Evolutionary conservation across 1,140 invertebrate genomes (phyloP), one percentile per base, ranked within the genome.

Genomic region (Drosophila lacertosa): DNA sequence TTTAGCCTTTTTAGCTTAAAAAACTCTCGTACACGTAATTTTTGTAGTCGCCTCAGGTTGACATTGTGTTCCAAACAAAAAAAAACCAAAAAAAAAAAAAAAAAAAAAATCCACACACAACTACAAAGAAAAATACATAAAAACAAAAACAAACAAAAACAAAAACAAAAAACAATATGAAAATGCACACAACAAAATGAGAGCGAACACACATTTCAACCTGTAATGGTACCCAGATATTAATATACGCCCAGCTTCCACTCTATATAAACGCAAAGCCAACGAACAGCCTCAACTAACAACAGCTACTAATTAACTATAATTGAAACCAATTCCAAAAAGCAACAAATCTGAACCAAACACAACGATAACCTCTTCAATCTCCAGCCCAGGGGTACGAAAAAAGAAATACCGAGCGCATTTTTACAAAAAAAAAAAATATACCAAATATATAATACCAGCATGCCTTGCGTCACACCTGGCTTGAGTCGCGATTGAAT

Each of bases 231-330:
- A 90, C 89, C 89, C 89, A 86, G 89, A 90, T 90, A 90, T 90
- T 82, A 88, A 90, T 90, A 90, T 90, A 90, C 89, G 89, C 89
- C 89, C 89, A 90, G 89, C 89, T 90, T 90, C 89, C 89, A 86
- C 62, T 32, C 51, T 59, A n/a, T n/a, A n/a, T n/a, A n/a, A 81
- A 82, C 57, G 65, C 75, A 78, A 74, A 72, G 35, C 53, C 69
- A 64, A 66, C 57, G 54, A 78, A 58, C 29, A 53, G 65, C 45
- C 45, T 44, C 29, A 22, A 35, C 26, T 29, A 51, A 37, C 74
- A 39, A 78, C 72, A 50, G 63, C 39, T 66, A 58, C 54, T 22
- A 9, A 67, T 16, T 13, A 16, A 50, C 15, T n/a, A n/a, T n/a
- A n/a, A 29, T 54, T 29, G 11, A 39, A 64, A 9, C n/a, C n/a